Conservation (phyloP, 2,113 vertebrate species). For the Balaeniceps rex region DNA sequence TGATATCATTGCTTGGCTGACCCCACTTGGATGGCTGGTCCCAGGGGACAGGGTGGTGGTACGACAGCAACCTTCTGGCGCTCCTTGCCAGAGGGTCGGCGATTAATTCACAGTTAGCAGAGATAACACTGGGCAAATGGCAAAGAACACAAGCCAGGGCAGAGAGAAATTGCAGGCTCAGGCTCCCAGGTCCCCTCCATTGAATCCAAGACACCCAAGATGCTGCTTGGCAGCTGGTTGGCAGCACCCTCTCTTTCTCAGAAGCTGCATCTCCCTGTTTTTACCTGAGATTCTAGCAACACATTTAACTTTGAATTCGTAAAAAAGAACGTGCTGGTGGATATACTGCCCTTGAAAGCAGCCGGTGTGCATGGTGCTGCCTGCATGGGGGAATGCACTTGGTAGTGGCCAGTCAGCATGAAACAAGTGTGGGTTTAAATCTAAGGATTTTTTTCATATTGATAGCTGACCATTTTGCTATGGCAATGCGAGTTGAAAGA, state of each 20-base stretch:
- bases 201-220: background rate
- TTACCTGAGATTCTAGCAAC: background rate
- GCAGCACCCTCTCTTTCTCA: background rate
- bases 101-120: background rate
- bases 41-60: background rate
- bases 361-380: background rate
- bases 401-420: background rate
- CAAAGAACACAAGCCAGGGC: background rate
- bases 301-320: background rate
- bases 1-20: fast-evolving
- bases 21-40: background rate
- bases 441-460: background rate
- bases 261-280: background rate
- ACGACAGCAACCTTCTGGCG: background rate
- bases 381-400: background rate
- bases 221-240: background rate
- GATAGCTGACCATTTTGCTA: background rate
- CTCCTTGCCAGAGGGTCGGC: background rate
- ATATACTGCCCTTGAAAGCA: background rate
- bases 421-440: background rate
- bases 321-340: background rate
- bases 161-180: background rate
- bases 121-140: background rate
- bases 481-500: background rate
- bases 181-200: background rate